Base-by-base conservation (phyloP, 2,797 vertebrate genomes). In the Sebastolobus altivelis region DNA sequence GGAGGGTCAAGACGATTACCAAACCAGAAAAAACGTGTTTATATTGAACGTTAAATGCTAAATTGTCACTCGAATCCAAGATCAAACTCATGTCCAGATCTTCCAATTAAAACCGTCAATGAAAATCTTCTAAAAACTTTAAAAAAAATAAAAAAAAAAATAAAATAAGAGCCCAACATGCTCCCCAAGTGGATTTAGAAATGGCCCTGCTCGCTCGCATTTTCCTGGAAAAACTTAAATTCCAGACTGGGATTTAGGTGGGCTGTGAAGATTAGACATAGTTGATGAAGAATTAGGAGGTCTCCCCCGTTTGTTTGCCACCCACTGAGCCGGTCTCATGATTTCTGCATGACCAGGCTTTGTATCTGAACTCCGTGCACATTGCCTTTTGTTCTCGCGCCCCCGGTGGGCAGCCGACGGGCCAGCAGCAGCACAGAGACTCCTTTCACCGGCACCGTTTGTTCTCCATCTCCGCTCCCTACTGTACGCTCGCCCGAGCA, bases 311-410 rank as follows among this genome's bases (percentile, higher is more conserved):
- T 89, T 90, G 88, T 92, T 91, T 77, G 59, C 88, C 90, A 81
- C 94, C 94, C 91, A 94, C 94, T 93, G 89, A 93, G 90, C 87
- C 59, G 89, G 91, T 94, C 94, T 90, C 80, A 93, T 95, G 94
- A 92, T 92, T 85, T 83, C 85, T 92, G 91, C 93, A 75, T 95
- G 94, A 94, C 86, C 91, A 7, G 82, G 85, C 93, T 94, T 95
- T 94, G 88, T 90, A 73, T 91, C 86, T 75, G 75, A 76, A 71
- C 87, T 78, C 38, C 27, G 71, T 69, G 87, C 70, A 69, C 83
- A 29, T 68, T 75, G 87, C 55, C 89, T 83, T 92, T 92, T 94
- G 91, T 92, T 90, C 72, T 78, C 22, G 80, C 80, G 72, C 86
- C 83, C 80, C 65, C 79, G 82, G 91, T 87, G 90, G 88, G 88